Evolutionary conservation across 2,797 vertebrate genomes (phyloP), one percentile per base, ranked within the genome.

Genomic region (Notolepis coatsorum): DNA sequence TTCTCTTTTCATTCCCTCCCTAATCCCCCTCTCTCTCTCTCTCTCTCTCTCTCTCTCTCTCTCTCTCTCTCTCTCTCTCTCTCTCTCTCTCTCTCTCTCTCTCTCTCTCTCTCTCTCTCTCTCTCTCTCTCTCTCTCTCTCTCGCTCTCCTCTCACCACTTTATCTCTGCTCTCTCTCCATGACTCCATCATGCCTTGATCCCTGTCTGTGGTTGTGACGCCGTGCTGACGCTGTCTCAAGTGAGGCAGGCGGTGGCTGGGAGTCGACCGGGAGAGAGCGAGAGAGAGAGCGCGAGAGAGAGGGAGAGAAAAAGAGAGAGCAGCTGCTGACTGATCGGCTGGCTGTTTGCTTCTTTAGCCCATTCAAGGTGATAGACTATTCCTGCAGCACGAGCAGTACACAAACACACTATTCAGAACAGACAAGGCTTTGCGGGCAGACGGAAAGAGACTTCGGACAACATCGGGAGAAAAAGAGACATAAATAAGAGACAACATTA

Each of bases 1-100:
- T 71, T 70, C 61, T 65, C 48, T 70, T 53, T 48, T 56, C 52
- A 55, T 51, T 57, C 35, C 37, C 9, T 20, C 39, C 24, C 37
- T 54, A 54, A 54, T 54, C 52, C 35, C 41, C 31, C 57, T 37
- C 27, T 45, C 56, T 39, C 27, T 27, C 20, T 23, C 37, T 54
- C 64, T 23, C 43, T 46, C 25, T 21, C 39, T 5, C 56, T 18
- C 39, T 56, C n/a, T n/a, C n/a, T 13, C 35, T n/a, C 13, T n/a
- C 3, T 5, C 2, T 5, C 6, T 13, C 6, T 37, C 33, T 35
- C 33, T 1, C 6, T 2, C 7, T 7, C 35, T 37, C 35, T 12
- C 5, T 5, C 5, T n/a, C 6, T 5, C 13, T 37, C 35, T n/a
- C 31, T 41, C 39, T 42, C 39, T 42, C 39, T 18, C 38, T 18